These are phyloP conservation scores for Drosophila ustulata DNA, from an alignment of 2,888 invertebrate species.

Conservation along the genomic window DNA sequence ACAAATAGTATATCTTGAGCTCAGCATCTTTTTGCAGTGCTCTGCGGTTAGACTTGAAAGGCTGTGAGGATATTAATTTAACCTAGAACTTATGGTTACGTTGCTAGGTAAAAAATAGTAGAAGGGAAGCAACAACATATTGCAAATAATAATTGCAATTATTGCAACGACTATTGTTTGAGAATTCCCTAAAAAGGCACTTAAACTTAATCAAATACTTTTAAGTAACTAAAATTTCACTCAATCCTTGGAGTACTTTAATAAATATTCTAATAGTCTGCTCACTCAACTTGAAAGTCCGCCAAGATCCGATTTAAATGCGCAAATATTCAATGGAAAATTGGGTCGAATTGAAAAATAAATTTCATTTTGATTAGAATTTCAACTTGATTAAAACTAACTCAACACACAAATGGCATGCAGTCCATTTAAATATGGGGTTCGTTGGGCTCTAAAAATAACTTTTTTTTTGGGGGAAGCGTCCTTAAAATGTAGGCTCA, in stretches of 20 bases:
- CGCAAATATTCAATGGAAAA: background rate
- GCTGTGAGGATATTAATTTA: constrained; percentile 3
- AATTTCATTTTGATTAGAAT: constrained; percentile 6
- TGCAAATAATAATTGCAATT: background rate
- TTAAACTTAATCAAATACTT: background rate
- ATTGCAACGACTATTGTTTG: background rate
- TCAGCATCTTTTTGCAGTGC: background rate
- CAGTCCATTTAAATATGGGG: constrained; percentile 20
- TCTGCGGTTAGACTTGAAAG: background rate
- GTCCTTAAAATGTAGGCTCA: constrained; percentile 4
- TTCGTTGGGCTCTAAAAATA: background rate
- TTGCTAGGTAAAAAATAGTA: background rate
- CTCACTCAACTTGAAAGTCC: background rate
- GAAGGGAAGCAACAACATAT: background rate
- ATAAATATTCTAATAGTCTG: background rate
- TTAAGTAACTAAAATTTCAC: background rate
- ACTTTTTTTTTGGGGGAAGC: background rate
- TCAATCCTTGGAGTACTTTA: background rate
- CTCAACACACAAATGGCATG: constrained; percentile 8
- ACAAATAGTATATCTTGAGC: constrained; percentile 26
- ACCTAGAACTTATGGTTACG: background rate
- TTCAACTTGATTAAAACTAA: constrained; percentile 13
- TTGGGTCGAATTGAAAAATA: constrained; percentile 1
- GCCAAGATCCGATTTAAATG: background rate
- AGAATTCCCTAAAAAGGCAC: background rate